These are phyloP conservation scores for Cliona cf. orientalis DNA, from an alignment of 37 sponge, comb jelly and placozoan genomes.

Conservation along the genomic window DNA sequence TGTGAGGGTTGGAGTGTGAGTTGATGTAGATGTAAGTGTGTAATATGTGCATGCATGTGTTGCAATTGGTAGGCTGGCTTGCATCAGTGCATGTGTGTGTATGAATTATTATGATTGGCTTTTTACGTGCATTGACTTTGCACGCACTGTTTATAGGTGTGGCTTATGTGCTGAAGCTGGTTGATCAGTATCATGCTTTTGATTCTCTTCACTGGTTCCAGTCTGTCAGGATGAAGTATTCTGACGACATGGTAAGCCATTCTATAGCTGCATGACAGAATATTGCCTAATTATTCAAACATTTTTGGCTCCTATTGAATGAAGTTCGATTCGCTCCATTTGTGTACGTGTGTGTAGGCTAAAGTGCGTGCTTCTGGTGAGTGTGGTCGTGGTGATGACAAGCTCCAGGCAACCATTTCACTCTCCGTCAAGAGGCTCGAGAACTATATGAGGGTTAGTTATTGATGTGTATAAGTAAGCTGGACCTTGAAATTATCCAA, in stretches of 20 bases:
- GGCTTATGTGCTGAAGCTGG: constrained; percentile 97
- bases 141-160: constrained; percentile 79
- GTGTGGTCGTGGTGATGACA: constrained; percentile 72
- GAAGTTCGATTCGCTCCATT: not conserved
- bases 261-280: not conserved
- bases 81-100: too few relatives aligned
- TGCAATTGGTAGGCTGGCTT: too few relatives aligned
- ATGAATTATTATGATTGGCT: too few relatives aligned
- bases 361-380: constrained; percentile 41
- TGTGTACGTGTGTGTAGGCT: constrained; percentile 16
- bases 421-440: constrained; percentile 91
- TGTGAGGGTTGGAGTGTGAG: too few relatives aligned
- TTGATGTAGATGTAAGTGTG: too few relatives aligned
- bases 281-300: too few relatives aligned
- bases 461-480: too few relatives aligned
- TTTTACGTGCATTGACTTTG: too few relatives aligned
- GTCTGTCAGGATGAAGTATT: constrained; percentile 79
- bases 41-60: too few relatives aligned
- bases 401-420: constrained; percentile 90
- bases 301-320: not conserved
- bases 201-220: constrained; percentile 98
- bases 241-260: constrained; percentile 70
- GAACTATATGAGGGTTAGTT: constrained; percentile 59
- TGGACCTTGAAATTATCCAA: too few relatives aligned
- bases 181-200: constrained; percentile 97